phyloP scores from a whole-genome alignment of 2,797 vertebrate genomes.

The Lepus townsendii region DNA sequence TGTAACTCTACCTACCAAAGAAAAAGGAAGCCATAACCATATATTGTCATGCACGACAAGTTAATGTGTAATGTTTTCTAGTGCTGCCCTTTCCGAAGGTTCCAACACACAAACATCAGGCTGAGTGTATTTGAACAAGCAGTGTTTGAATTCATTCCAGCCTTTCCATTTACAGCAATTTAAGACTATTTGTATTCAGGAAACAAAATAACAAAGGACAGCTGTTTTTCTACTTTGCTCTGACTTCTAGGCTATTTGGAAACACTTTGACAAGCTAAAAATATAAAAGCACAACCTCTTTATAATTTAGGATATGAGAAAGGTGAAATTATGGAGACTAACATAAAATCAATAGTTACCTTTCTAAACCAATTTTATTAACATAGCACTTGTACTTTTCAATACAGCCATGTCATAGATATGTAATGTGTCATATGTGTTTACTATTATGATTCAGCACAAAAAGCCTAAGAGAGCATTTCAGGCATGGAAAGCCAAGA shows the following conservation, averaged over 20 bases:
- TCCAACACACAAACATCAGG: slow-evolving; percentile 70
- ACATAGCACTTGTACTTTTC: neutral
- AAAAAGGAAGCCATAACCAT: slow-evolving; percentile 42
- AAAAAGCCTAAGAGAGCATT: no score
- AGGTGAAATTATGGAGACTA: slow-evolving; percentile 68
- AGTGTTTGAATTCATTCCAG: slow-evolving; percentile 79
- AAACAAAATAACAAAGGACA: slow-evolving; percentile 75
- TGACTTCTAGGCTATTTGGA: slow-evolving; percentile 66
- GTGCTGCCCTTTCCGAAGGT: slow-evolving; percentile 41
- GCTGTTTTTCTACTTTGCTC: slow-evolving; percentile 72
- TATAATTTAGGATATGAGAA: slow-evolving; percentile 67
- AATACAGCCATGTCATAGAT: neutral
- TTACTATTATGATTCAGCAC: slow-evolving; percentile 1
- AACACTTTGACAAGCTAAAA: slow-evolving; percentile 65
- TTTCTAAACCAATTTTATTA: slow-evolving; percentile 61
- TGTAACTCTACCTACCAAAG: slow-evolving; percentile 47
- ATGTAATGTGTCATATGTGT: neutral
- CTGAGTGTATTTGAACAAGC: slow-evolving; percentile 76
- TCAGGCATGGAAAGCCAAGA: no score
- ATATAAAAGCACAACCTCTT: slow-evolving; percentile 66
- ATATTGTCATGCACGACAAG: slow-evolving; percentile 57
- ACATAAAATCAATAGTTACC: slow-evolving; percentile 70
- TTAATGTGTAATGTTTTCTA: slow-evolving; percentile 47
- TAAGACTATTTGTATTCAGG: slow-evolving; percentile 84
- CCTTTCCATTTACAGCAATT: slow-evolving; percentile 82